A percentile compares a stretch with the other conserved stretches of the same genome.
Evolutionary conservation across 2,113 vertebrate species (phyloP).

Genomic region (Zosterops borbonicus): DNA sequence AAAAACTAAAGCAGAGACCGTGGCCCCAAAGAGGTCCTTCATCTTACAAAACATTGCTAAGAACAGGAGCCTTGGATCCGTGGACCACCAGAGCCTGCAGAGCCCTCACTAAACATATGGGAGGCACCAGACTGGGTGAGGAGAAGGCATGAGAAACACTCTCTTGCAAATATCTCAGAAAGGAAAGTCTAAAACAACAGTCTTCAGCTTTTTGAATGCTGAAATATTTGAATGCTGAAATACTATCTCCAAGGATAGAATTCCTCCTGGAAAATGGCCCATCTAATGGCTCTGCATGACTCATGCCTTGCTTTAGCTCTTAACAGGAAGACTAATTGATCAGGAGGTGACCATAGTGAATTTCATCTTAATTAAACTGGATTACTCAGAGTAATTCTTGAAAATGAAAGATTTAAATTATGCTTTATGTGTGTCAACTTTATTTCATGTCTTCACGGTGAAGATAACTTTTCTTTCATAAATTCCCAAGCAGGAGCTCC

Average conservation of each 20-base stretch:
- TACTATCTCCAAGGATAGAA: background rate
- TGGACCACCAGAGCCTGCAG: background rate
- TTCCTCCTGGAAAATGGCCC: background rate
- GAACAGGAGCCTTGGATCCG: background rate
- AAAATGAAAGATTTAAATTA: background rate
- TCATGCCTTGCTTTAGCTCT: background rate
- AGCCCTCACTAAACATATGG: background rate
- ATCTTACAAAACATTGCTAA: background rate
- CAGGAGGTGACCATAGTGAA: background rate
- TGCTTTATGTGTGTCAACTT: conserved; percentile 31
- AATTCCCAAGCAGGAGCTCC: conserved; percentile 64
- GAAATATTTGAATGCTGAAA: too few relatives aligned
- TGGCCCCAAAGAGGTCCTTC: background rate
- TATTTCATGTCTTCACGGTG: conserved; percentile 55
- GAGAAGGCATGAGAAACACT: background rate
- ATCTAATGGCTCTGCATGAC: background rate
- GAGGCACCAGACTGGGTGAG: background rate
- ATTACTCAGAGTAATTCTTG: conserved; percentile 11
- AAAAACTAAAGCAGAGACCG: background rate
- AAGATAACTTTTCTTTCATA: conserved; percentile 62
- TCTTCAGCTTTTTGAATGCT: background rate
- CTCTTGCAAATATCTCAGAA: background rate
- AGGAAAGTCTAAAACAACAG: background rate
- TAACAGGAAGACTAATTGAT: background rate
- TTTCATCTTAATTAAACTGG: conserved; percentile 10